A percentile compares a stretch with the other conserved stretches of the same genome.
phyloP scores from a whole-genome alignment of 1,140 invertebrate genomes.

The Drosophila sulfurigaster region DNA sequence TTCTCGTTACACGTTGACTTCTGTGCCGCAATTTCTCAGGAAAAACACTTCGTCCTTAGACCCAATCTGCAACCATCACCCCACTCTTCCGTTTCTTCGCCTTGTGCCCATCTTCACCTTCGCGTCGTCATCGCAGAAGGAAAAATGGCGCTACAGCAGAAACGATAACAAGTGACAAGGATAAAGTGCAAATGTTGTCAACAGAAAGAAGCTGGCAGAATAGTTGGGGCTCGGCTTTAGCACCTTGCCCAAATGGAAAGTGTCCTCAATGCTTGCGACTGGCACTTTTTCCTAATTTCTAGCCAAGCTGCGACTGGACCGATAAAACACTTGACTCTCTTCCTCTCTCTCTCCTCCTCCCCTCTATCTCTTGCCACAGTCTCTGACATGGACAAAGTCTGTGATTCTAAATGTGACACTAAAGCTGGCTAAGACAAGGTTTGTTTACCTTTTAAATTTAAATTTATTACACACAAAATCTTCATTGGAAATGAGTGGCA shows the following conservation, averaged over 20 bases:
- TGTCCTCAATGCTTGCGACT: slow-evolving; percentile 20
- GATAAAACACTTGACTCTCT: slow-evolving; percentile 59
- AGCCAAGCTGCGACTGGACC: slow-evolving; percentile 52
- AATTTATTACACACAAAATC: slow-evolving; percentile 64
- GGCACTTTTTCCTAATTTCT: slow-evolving; percentile 60
- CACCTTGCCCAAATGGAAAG: slow-evolving; percentile 37
- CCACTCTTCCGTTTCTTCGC: too few species aligned
- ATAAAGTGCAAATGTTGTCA: slow-evolving; percentile 79
- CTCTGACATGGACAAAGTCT: background rate
- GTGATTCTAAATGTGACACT: slow-evolving; percentile 15
- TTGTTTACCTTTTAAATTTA: slow-evolving; percentile 81
- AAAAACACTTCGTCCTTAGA: slow-evolving; percentile 37
- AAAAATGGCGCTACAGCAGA: slow-evolving; percentile 53
- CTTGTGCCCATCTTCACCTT: background rate
- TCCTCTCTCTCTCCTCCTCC: too few species aligned
- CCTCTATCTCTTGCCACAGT: background rate
- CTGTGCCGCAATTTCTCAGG: slow-evolving; percentile 80
- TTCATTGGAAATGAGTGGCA: slow-evolving; percentile 7
- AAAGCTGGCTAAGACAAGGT: slow-evolving; percentile 17
- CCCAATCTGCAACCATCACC: background rate
- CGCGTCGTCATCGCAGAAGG: slow-evolving; percentile 26
- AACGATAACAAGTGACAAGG: slow-evolving; percentile 79
- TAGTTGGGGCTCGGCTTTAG: slow-evolving; percentile 37
- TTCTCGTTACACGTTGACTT: slow-evolving; percentile 83
- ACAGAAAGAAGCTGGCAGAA: slow-evolving; percentile 34